Evolutionary conservation across 2,113 vertebrate species (phyloP).

Genomic region (Oxygymnocypris stewartii): DNA sequence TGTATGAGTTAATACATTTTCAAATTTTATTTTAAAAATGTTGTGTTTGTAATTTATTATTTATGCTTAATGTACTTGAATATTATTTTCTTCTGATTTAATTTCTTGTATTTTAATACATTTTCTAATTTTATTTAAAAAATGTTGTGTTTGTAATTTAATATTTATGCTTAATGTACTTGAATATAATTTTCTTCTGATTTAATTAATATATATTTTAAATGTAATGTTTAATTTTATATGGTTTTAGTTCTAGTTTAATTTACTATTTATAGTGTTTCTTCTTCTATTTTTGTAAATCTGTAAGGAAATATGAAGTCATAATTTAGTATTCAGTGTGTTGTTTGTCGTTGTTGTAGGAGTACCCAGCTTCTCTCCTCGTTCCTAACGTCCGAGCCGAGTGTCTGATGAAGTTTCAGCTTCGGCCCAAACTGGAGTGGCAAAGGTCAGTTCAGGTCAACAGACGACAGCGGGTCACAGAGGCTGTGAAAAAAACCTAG

Average conservation of each 20-base stretch:
- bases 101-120: not conserved
- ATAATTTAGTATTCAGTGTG: not conserved
- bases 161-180: no score
- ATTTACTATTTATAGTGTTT: not conserved
- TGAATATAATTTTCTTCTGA: no score
- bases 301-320: not conserved
- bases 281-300: no score
- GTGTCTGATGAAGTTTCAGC: constrained; percentile 91
- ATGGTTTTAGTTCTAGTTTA: not conserved
- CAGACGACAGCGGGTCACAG: not conserved
- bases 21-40: no score
- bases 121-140: no score
- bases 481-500: no score
- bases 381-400: constrained; percentile 80
- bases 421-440: constrained; percentile 88
- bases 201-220: not conserved
- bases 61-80: not conserved
- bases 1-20: no score
- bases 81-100: not conserved
- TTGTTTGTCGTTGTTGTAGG: constrained; percentile 71
- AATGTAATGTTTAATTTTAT: not conserved
- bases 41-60: not conserved
- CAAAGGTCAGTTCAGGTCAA: constrained; percentile 79
- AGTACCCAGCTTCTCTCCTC: constrained; percentile 61
- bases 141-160: no score